Conservation (phyloP, 2,888 invertebrate genomes). For the Synergus gifuensis region DNA sequence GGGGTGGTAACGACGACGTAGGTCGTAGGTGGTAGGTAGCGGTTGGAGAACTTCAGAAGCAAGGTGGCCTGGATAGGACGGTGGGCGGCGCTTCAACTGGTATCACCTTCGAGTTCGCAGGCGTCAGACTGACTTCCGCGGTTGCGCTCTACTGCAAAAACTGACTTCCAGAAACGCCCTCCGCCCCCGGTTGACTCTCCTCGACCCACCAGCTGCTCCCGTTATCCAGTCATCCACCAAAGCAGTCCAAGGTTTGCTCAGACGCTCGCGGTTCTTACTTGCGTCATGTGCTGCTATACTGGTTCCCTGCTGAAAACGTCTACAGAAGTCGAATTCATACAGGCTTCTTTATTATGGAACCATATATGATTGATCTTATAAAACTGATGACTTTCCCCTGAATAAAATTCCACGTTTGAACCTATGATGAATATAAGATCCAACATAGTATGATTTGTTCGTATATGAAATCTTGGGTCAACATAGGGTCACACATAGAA, state of each 20-base stretch:
- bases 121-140: constrained; percentile 62
- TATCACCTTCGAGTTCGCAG: constrained; percentile 68
- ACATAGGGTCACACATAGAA: too few relatives aligned
- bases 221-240: background rate
- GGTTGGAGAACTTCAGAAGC: constrained; percentile 64
- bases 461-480: too few relatives aligned
- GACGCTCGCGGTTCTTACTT: constrained; percentile 11
- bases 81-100: constrained; percentile 71
- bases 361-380: too few relatives aligned
- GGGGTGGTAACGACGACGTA: constrained; percentile 48
- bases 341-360: too few relatives aligned
- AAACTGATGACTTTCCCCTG: too few relatives aligned
- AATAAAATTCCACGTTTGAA: too few relatives aligned
- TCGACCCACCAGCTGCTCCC: constrained; percentile 44
- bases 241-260: constrained; percentile 32
- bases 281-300: background rate
- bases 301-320: background rate
- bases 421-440: too few relatives aligned
- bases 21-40: constrained; percentile 56
- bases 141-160: constrained; percentile 64
- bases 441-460: too few relatives aligned
- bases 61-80: constrained; percentile 67
- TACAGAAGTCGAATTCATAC: background rate
- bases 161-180: constrained; percentile 53
- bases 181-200: constrained; percentile 41